Conservation (phyloP, 2,888 invertebrate genomes). For the Pristionchus fissidentatus region DNA sequence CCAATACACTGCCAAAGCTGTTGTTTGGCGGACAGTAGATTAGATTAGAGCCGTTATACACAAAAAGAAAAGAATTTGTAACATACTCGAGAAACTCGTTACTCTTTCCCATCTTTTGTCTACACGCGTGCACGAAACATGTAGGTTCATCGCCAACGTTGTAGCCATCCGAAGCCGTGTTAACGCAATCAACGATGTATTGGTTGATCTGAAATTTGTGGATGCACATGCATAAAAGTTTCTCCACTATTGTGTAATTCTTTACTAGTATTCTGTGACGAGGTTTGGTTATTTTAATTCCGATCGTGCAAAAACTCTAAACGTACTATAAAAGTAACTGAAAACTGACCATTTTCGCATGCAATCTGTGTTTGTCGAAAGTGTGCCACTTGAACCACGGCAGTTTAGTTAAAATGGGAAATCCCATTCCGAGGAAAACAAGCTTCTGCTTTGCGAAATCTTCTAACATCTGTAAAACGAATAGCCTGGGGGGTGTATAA, state of each 20-base stretch:
- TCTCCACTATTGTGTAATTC: background rate
- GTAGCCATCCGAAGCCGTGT: background rate
- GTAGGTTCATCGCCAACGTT: background rate
- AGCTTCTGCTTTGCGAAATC: background rate
- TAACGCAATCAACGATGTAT: background rate
- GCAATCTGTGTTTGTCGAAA: conserved; percentile 7
- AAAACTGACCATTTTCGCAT: background rate
- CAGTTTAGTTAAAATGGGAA: background rate
- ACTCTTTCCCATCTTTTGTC: background rate
- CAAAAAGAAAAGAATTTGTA: no score
- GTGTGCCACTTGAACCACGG: conserved; percentile 35
- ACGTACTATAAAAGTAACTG: no score
- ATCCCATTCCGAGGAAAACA: background rate
- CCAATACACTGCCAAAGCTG: no score
- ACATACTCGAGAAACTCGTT: background rate
- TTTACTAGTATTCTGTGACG: background rate
- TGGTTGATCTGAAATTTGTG: background rate
- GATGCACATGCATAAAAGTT: no score
- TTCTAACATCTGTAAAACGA: background rate
- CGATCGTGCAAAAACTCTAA: no score
- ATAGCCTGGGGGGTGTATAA: no score
- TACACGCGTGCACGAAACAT: conserved; percentile 17
- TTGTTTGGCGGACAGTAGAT: background rate
- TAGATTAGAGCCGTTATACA: no score
- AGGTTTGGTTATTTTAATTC: no score